Percentiles rank a stretch among this genome's conserved stretches.
Conservation (phyloP, 2,888 invertebrate species). For the Polylopha cassiicola region DNA sequence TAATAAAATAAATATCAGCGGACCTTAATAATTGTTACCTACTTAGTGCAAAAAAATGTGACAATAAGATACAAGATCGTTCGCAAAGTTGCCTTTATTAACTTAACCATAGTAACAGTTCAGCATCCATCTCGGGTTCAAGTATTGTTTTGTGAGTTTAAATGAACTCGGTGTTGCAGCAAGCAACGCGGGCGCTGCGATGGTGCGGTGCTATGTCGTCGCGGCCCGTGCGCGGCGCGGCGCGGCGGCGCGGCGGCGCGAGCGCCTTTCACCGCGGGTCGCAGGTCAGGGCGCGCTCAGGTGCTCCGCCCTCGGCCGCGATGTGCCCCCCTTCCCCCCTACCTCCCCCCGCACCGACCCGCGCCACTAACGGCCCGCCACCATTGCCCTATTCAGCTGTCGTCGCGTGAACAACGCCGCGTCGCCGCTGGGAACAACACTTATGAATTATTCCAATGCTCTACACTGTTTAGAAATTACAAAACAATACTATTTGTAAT, state of each 20-base stretch:
- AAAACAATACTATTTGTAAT: conserved; percentile 68
- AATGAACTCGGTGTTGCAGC: too few species aligned
- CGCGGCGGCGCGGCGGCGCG: conserved; percentile 42
- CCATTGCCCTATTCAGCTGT: conserved; percentile 74
- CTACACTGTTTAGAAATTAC: conserved; percentile 66
- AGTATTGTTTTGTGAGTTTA: too few species aligned
- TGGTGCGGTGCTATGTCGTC: conserved; percentile 59
- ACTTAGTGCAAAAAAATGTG: too few species aligned
- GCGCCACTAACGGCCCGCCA: conserved; percentile 55
- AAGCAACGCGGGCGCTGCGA: too few species aligned
- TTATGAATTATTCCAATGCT: conserved; percentile 71
- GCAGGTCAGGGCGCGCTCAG: conserved; percentile 77
- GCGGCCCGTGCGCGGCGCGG: conserved; percentile 30
- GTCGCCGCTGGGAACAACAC: conserved; percentile 61
- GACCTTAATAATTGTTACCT: too few species aligned
- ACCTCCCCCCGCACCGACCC: conserved; percentile 35
- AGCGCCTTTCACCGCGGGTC: conserved; percentile 76
- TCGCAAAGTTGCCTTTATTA: too few species aligned
- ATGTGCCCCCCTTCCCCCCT: conserved; percentile 30
- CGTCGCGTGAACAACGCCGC: conserved; percentile 57
- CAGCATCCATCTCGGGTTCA: too few species aligned
- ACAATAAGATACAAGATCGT: too few species aligned
- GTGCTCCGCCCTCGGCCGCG: conserved; percentile 68
- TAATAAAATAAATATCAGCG: too few species aligned
- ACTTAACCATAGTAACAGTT: too few species aligned